Conservation (phyloP, 2,797 vertebrate species). For the Uromys caudimaculatus region DNA sequence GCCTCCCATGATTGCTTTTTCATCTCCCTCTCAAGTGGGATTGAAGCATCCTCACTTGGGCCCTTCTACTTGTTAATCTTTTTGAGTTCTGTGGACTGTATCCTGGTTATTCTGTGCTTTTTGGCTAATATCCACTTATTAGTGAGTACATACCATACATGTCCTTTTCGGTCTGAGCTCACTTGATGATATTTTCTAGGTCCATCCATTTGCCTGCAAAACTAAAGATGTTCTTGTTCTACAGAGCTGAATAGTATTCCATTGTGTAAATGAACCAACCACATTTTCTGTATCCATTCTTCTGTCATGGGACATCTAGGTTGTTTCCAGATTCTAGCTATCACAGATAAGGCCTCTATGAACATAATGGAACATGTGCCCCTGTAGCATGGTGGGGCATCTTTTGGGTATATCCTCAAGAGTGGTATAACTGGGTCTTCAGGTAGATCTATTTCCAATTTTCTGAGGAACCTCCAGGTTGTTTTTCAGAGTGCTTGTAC, state of each 20-base stretch:
- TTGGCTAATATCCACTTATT: no score
- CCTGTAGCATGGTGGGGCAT: background rate
- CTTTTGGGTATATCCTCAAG: background rate
- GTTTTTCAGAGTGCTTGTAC: background rate
- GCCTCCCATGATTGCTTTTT: background rate
- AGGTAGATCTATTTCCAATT: background rate
- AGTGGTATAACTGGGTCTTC: background rate
- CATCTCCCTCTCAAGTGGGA: no score
- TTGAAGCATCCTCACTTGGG: background rate
- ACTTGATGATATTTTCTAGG: no score
- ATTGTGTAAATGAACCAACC: background rate
- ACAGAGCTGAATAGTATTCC: background rate
- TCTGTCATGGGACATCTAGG: background rate
- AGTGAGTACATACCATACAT: no score
- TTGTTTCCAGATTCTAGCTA: background rate
- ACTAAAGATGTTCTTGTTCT: background rate
- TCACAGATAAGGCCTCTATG: background rate
- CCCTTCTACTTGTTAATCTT: no score
- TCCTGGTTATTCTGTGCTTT: no score
- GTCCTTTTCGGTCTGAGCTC: no score
- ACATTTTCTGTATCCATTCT: background rate
- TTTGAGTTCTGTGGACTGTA: no score
- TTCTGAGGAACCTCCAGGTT: background rate
- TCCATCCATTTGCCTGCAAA: no score
- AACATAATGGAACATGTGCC: background rate